phyloP scores from a whole-genome alignment of 2,888 invertebrate genomes.

The Lithodes maja region DNA sequence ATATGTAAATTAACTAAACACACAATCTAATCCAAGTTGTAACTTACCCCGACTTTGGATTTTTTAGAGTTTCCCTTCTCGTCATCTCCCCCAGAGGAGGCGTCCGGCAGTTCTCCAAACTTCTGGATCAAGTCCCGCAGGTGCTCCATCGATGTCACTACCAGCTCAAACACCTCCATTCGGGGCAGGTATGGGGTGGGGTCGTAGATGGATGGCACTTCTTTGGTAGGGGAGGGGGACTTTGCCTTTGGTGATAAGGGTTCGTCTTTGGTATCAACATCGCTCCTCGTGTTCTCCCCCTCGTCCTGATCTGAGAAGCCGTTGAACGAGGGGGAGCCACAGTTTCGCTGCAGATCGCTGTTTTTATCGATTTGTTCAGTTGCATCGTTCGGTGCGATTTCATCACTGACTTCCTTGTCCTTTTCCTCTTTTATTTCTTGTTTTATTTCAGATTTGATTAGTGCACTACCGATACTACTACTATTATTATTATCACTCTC shows the following conservation, averaged over 20 bases:
- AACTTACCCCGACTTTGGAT: slow-evolving; percentile 18
- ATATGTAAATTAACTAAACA: no score
- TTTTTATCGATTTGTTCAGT: slow-evolving; percentile 19
- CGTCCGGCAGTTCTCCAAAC: slow-evolving; percentile 68
- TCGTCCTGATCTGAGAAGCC: not conserved
- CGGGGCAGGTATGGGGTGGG: slow-evolving; percentile 36
- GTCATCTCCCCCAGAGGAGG: not conserved
- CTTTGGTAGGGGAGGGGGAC: slow-evolving; percentile 23
- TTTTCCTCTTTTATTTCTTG: slow-evolving; percentile 12
- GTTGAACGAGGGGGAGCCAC: slow-evolving; percentile 17
- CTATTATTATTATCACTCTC: not conserved
- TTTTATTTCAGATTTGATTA: slow-evolving; percentile 9
- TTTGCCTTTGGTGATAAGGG: not conserved
- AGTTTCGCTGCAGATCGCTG: not conserved
- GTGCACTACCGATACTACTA: not conserved
- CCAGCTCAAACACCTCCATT: slow-evolving; percentile 64
- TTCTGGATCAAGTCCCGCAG: slow-evolving; percentile 56
- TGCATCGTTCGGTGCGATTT: not conserved
- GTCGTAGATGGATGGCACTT: slow-evolving; percentile 24
- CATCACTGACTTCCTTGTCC: not conserved
- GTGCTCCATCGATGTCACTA: slow-evolving; percentile 62
- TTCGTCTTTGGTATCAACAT: not conserved
- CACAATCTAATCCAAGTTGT: not conserved
- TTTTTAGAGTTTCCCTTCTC: slow-evolving; percentile 30
- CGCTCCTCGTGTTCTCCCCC: not conserved